phyloP scores from a whole-genome alignment of 2,113 vertebrate species.

The Syngnathus typhle region DNA sequence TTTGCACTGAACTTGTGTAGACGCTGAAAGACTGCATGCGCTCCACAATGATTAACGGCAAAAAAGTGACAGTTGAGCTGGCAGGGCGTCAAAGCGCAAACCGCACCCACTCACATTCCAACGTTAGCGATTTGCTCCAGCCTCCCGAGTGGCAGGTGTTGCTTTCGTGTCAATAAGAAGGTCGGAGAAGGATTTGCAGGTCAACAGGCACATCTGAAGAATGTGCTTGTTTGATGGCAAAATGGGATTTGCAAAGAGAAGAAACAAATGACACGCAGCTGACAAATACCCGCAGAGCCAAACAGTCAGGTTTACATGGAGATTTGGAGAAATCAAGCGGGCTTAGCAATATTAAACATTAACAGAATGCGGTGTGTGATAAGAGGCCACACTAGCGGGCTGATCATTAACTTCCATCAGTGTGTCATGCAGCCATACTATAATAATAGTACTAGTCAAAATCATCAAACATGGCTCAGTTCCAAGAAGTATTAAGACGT shows the following conservation, averaged over 20 bases:
- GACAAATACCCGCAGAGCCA: neutral
- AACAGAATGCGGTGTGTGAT: neutral
- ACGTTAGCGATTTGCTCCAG: constrained; percentile 23
- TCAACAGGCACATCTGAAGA: constrained; percentile 4
- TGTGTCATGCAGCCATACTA: neutral
- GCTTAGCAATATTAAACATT: constrained; percentile 7
- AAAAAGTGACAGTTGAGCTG: constrained; percentile 19
- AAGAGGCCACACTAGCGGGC: neutral
- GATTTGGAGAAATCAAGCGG: neutral
- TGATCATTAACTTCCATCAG: constrained; percentile 21
- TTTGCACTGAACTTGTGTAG: neutral
- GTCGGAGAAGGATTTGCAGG: constrained; percentile 7
- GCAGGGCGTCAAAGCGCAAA: constrained; percentile 11
- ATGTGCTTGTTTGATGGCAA: constrained; percentile 1
- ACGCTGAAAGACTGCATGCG: neutral
- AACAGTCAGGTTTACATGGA: neutral
- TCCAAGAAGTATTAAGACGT: neutral
- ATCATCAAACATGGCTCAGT: neutral
- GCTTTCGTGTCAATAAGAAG: neutral
- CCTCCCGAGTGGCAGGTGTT: constrained; percentile 31
- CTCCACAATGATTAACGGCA: constrained; percentile 14
- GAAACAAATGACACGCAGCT: neutral
- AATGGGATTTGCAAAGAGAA: neutral
- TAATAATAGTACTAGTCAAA: neutral
- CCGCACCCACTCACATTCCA: constrained; percentile 45